These are phyloP conservation scores for Chaetorhynchus papuensis DNA, from an alignment of 2,113 vertebrate genomes.

Conservation along the genomic window DNA sequence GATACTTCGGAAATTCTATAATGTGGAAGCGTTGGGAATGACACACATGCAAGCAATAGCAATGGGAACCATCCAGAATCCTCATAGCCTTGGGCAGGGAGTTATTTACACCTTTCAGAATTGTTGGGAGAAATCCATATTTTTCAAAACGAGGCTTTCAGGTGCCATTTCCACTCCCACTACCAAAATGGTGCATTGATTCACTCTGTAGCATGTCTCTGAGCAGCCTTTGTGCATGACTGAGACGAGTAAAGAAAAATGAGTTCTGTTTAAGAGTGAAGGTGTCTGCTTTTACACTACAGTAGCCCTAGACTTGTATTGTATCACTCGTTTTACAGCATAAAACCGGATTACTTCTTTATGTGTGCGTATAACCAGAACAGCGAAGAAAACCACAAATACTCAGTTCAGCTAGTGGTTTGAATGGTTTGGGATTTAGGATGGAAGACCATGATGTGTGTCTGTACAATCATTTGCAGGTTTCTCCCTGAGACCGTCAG, in stretches of 20 bases:
- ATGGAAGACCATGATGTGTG: background rate
- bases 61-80: background rate
- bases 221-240: background rate
- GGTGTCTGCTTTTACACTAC: background rate
- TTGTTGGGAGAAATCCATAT: background rate
- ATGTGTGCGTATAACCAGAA: background rate
- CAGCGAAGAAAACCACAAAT: background rate
- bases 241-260: background rate
- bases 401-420: background rate
- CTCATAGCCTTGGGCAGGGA: rapidly evolving
- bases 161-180: background rate
- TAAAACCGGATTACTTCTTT: background rate
- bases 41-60: background rate
- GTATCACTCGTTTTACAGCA: background rate
- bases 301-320: background rate
- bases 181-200: background rate
- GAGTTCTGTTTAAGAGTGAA: background rate
- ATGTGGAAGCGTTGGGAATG: background rate
- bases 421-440: background rate
- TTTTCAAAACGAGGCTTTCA: background rate
- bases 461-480: background rate
- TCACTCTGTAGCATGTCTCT: background rate
- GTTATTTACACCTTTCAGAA: background rate
- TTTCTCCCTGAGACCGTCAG: background rate
- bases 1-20: background rate